Evolutionary conservation across 2,888 invertebrate genomes (phyloP).

Genomic region (Cheilosia grossa): DNA sequence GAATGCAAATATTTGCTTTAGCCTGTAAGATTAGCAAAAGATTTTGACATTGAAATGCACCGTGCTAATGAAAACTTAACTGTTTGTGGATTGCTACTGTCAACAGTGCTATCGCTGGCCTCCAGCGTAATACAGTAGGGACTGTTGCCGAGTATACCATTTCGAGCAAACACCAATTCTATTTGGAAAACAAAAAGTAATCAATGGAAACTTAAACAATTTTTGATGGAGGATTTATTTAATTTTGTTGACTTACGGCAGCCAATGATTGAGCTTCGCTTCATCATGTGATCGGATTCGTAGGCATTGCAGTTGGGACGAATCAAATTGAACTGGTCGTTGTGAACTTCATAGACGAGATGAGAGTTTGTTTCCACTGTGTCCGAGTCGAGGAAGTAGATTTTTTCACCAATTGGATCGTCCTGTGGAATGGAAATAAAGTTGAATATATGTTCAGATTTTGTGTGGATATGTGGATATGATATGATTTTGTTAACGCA

Average conservation of each 20-base stretch:
- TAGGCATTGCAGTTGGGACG: slow-evolving; percentile 80
- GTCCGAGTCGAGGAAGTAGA: slow-evolving; percentile 82
- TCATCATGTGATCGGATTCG: slow-evolving; percentile 81
- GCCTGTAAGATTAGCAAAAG: slow-evolving; percentile 75
- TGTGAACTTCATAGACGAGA: slow-evolving; percentile 79
- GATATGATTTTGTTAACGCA: background rate
- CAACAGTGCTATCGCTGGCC: slow-evolving; percentile 84
- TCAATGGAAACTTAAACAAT: slow-evolving; percentile 2
- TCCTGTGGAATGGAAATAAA: slow-evolving; percentile 76
- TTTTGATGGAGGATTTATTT: background rate
- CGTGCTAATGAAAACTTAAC: slow-evolving; percentile 69
- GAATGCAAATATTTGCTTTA: slow-evolving; percentile 83
- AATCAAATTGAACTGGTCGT: slow-evolving; percentile 79
- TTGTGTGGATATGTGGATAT: background rate
- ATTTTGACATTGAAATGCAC: slow-evolving; percentile 16
- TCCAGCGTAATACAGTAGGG: slow-evolving; percentile 84
- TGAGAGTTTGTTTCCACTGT: slow-evolving; percentile 80
- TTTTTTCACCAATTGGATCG: slow-evolving; percentile 80
- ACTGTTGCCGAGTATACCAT: slow-evolving; percentile 79
- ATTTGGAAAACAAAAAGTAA: slow-evolving; percentile 23
- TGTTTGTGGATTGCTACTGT: slow-evolving; percentile 76
- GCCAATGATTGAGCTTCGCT: slow-evolving; percentile 81
- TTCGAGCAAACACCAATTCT: slow-evolving; percentile 81
- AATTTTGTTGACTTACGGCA: slow-evolving; percentile 80
- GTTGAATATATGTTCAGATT: background rate